Percentiles rank a stretch among this genome's conserved stretches.
These are phyloP conservation scores for Steromphala cineraria DNA, from an alignment of 2,888 invertebrate species.

Conservation along the genomic window DNA sequence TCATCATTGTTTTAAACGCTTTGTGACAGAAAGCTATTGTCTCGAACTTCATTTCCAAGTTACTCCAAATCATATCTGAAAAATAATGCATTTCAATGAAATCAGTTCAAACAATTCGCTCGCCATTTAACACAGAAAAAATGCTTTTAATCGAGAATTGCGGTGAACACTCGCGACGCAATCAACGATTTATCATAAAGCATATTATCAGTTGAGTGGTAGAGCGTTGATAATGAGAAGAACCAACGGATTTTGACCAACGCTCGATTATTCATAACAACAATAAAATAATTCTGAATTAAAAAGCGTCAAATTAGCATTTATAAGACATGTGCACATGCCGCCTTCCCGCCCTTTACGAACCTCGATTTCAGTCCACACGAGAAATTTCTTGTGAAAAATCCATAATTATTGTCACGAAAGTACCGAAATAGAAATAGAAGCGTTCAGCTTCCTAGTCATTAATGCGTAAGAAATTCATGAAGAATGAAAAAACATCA, in stretches of 20 bases:
- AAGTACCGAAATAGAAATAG: not conserved
- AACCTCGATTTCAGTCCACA: not conserved
- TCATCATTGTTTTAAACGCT: no score
- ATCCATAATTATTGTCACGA: conserved; percentile 8
- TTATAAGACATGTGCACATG: not conserved
- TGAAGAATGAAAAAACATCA: conserved; percentile 2
- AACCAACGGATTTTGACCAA: conserved; percentile 2
- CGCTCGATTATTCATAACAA: not conserved
- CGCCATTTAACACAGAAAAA: no score
- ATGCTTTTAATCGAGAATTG: no score
- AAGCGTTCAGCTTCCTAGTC: not conserved
- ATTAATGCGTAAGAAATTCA: not conserved
- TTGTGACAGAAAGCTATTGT: no score
- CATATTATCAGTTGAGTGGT: not conserved
- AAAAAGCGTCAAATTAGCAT: not conserved
- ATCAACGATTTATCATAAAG: no score
- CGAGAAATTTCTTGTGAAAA: not conserved
- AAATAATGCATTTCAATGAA: no score
- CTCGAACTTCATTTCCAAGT: no score
- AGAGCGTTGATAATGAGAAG: not conserved
- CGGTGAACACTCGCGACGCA: no score
- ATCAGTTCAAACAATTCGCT: no score
- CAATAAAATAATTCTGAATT: not conserved
- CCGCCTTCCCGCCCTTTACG: not conserved
- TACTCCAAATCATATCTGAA: no score